A percentile compares a stretch with the other conserved stretches of the same genome.
Evolutionary conservation across 2,888 invertebrate species (phyloP).

Genomic region (Trissolcus brochymenae): DNA sequence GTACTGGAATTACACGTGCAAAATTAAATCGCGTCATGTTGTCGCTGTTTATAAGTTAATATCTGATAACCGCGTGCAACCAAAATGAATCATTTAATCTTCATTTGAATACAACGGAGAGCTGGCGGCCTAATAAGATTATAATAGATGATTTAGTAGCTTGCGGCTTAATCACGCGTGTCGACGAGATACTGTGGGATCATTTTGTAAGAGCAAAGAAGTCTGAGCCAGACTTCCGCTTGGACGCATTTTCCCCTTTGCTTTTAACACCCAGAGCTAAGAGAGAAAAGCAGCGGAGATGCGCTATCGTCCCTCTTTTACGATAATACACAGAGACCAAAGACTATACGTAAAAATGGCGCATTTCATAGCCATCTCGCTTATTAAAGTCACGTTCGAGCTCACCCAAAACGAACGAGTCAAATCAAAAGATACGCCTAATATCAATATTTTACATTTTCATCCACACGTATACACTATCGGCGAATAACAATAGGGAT

Average conservation of each 20-base stretch:
- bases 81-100: conserved; percentile 46
- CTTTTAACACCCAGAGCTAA: conserved; percentile 48
- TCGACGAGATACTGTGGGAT: conserved; percentile 50
- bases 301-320: conserved; percentile 42
- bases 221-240: conserved; percentile 55
- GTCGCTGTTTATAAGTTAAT: conserved; percentile 27
- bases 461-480: no score
- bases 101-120: conserved; percentile 47
- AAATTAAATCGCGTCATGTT: conserved; percentile 13
- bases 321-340: conserved; percentile 32
- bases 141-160: conserved; percentile 61
- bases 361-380: conserved; percentile 45
- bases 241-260: conserved; percentile 52
- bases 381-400: conserved; percentile 54
- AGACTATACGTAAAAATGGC: conserved; percentile 20
- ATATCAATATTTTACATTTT: no score
- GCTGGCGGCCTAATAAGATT: conserved; percentile 55
- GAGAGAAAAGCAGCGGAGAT: conserved; percentile 26
- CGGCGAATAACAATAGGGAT: no score
- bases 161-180: conserved; percentile 60
- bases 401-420: conserved; percentile 29
- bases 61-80: conserved; percentile 20
- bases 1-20: neutral
- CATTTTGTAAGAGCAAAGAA: conserved; percentile 56
- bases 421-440: conserved; percentile 7